Conservation (phyloP, 2,888 invertebrate species). For the Diogma glabrata region DNA sequence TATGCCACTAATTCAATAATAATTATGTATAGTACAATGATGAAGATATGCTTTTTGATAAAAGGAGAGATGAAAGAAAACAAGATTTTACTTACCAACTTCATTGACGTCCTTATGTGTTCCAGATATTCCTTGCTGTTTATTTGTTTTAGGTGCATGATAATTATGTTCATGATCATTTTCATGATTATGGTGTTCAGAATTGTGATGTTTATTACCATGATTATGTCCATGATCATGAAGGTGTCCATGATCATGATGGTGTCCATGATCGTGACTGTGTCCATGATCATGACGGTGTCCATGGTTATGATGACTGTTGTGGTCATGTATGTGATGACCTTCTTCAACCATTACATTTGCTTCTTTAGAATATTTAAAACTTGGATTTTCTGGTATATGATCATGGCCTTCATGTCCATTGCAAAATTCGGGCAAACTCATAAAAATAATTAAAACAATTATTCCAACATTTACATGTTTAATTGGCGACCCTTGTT, state of each 20-base stretch:
- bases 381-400: slow-evolving; percentile 53
- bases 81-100: too few species aligned
- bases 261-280: slow-evolving; percentile 11
- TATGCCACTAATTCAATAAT: too few species aligned
- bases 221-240: slow-evolving; percentile 18
- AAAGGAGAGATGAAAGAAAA: too few species aligned
- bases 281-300: slow-evolving; percentile 20
- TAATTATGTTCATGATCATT: too few species aligned
- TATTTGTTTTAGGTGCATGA: too few species aligned
- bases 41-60: too few species aligned
- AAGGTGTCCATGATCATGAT: slow-evolving; percentile 9
- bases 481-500: too few species aligned
- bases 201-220: slow-evolving; percentile 17
- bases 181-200: too few species aligned
- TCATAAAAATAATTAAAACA: slow-evolving; percentile 27
- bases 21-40: too few species aligned
- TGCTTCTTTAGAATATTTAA: slow-evolving; percentile 71
- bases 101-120: too few species aligned
- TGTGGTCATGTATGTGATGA: slow-evolving; percentile 23
- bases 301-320: slow-evolving; percentile 20
- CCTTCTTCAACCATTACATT: slow-evolving; percentile 34
- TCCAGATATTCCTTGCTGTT: too few species aligned
- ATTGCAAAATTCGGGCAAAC: slow-evolving; percentile 32
- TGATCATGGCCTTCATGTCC: slow-evolving; percentile 38
- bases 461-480: slow-evolving; percentile 25